Evolutionary conservation across 2,888 invertebrate genomes (phyloP), one percentile per base, ranked within the genome.

Genomic region (Brenthis hecate): DNA sequence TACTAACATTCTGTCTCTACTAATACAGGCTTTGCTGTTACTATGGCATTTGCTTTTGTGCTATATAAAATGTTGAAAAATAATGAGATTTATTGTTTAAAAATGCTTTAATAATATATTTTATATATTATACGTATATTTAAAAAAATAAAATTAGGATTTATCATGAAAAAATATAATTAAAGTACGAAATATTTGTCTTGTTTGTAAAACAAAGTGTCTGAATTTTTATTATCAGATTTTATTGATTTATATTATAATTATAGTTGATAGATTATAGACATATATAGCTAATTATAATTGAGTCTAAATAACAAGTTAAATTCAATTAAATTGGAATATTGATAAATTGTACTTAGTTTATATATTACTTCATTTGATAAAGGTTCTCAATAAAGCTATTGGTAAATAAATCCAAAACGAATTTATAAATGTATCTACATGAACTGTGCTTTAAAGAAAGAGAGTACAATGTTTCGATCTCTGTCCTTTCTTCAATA

Each of bases 1-100:
- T 80, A 77, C 79, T 77, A 77, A 78, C 83, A 84, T 87, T 85
- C 85, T 84, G 79, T 81, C 80, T 68, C 83, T 85, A 85, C 86
- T 84, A 89, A 87, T 89, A 55, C 56, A 55, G 61, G 61, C 61
- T 61, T 50, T 23, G 60, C 66, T 61, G 55, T 61, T 61, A 13
- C 66, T 23, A 56, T 54, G 56, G 61, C 43, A 36, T 47, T 61
- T 50, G 56, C 14, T 61, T 19, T 56, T 56, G 47, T 66, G n/a
- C 13, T 61, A 14, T 57, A 57, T 50, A 61, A 28, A 28, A 50
- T 60, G 28, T 28, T n/a, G 48, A 43, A 11, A 43, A 43, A 43
- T 43, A 43, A 2, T 43, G 11, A 8, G 36, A 43, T 43, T 50
- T 50, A 28, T n/a, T n/a, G n/a, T 28, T 60, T 4, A 11, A 48